Conservation (phyloP, 1,140 invertebrate genomes). For the Elysia chlorotica region DNA sequence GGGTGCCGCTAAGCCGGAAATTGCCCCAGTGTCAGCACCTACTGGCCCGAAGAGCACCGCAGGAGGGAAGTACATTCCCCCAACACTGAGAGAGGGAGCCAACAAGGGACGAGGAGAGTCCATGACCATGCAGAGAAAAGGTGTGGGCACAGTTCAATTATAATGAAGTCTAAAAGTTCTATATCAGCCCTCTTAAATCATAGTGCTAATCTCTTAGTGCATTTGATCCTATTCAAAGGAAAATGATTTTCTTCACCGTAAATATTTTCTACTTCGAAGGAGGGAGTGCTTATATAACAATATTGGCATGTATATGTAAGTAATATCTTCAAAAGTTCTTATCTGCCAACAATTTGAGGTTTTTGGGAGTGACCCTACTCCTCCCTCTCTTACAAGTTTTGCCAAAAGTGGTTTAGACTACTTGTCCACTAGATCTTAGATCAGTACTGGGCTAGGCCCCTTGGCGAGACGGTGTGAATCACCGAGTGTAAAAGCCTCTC, state of each 20-base stretch:
- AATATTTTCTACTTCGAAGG: no score
- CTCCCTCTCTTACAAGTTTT: neutral
- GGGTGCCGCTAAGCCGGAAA: conserved; percentile 33
- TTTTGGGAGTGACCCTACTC: neutral
- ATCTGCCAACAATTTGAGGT: neutral
- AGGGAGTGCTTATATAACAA: no score
- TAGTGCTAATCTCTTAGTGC: no score
- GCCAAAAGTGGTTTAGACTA: neutral
- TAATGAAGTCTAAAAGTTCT: no score
- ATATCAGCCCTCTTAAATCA: no score
- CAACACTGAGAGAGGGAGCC: conserved; percentile 82
- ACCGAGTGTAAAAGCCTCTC: neutral
- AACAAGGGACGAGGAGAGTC: conserved; percentile 74
- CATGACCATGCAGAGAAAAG: conserved; percentile 63
- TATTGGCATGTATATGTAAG: no score
- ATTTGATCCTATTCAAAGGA: no score
- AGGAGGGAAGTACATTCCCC: conserved; percentile 74
- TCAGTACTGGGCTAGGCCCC: no score
- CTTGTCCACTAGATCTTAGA: no score
- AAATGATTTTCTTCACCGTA: no score
- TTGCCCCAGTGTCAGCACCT: conserved; percentile 25
- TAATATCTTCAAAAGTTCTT: neutral
- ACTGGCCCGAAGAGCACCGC: conserved; percentile 18
- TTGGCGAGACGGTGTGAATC: neutral
- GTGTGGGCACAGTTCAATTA: no score